These are phyloP conservation scores for Drosophila neoperkinsi DNA, from an alignment of 2,888 invertebrate genomes.

Conservation along the genomic window DNA sequence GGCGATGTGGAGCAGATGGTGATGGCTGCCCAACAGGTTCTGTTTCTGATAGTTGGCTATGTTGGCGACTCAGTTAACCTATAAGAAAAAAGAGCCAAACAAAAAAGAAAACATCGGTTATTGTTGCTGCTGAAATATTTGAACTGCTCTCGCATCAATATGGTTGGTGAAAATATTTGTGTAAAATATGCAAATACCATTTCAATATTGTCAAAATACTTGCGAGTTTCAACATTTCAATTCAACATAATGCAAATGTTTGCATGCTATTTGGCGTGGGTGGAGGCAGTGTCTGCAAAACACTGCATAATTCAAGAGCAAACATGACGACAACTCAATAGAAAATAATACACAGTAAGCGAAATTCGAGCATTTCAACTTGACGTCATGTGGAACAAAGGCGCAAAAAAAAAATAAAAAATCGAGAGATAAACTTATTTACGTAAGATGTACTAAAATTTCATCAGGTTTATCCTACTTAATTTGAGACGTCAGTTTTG, in stretches of 20 bases:
- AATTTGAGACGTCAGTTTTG: not conserved
- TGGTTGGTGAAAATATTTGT: conserved; percentile 17
- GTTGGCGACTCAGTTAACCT: conserved; percentile 76
- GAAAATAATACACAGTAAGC: conserved; percentile 37
- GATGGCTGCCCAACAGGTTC: conserved; percentile 80
- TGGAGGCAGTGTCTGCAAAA: conserved; percentile 6
- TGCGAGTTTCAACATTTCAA: conserved; percentile 28
- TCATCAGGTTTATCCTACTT: not conserved
- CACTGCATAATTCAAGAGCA: conserved; percentile 70
- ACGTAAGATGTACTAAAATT: conserved; percentile 3
- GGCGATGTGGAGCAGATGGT: conserved; percentile 78
- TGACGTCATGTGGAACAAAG: conserved; percentile 6
- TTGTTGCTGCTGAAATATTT: conserved; percentile 49
- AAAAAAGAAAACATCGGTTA: not conserved
- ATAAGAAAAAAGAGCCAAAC: not conserved
- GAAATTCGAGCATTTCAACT: conserved; percentile 24
- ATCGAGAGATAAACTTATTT: not conserved
- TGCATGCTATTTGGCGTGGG: conserved; percentile 12
- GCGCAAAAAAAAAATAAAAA: not conserved
- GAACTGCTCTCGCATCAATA: conserved; percentile 17
- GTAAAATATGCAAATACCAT: conserved; percentile 58
- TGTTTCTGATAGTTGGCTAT: conserved; percentile 79
- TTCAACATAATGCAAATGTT: conserved; percentile 70
- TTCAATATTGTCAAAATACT: conserved; percentile 58
- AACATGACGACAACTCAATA: conserved; percentile 49